A percentile compares a stretch with the other conserved stretches of the same genome.
Evolutionary conservation across 2,113 vertebrate genomes (phyloP).

Genomic region (Lontra canadensis): DNA sequence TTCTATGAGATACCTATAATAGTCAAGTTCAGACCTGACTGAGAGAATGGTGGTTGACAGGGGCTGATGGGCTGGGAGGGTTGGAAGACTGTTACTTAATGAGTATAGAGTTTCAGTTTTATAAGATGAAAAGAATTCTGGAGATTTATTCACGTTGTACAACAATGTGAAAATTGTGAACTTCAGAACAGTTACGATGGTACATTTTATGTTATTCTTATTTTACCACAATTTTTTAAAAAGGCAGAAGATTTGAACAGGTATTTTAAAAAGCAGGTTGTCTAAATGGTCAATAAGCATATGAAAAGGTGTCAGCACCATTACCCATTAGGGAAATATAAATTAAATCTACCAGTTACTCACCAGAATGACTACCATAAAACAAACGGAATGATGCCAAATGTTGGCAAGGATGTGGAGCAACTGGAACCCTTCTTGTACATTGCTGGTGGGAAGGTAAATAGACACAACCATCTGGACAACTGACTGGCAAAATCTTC

Average conservation of each 20-base stretch:
- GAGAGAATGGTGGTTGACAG: not conserved
- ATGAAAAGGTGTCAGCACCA: not conserved
- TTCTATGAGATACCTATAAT: not conserved
- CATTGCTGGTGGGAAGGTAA: not conserved
- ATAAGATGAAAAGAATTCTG: not conserved
- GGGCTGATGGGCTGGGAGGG: not conserved
- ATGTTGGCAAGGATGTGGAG: not conserved
- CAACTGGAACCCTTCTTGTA: not conserved
- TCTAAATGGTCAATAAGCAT: not conserved
- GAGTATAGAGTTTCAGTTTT: not conserved
- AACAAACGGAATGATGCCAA: not conserved
- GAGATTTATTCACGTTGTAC: not conserved
- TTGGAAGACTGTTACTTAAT: not conserved
- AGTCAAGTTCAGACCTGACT: not conserved
- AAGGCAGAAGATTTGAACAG: constrained; percentile 8
- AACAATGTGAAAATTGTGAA: not conserved
- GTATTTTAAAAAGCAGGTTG: not conserved
- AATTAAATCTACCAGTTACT: not conserved
- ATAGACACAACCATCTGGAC: not conserved
- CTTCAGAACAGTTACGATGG: not conserved
- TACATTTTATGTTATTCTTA: not conserved
- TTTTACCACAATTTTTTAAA: constrained; percentile 11
- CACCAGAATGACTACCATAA: not conserved
- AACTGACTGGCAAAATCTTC: not conserved
- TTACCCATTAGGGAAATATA: not conserved